Evolutionary conservation across 2,113 vertebrate species (phyloP), one percentile per base, ranked within the genome.

Genomic region (Dolichotis patagonum): DNA sequence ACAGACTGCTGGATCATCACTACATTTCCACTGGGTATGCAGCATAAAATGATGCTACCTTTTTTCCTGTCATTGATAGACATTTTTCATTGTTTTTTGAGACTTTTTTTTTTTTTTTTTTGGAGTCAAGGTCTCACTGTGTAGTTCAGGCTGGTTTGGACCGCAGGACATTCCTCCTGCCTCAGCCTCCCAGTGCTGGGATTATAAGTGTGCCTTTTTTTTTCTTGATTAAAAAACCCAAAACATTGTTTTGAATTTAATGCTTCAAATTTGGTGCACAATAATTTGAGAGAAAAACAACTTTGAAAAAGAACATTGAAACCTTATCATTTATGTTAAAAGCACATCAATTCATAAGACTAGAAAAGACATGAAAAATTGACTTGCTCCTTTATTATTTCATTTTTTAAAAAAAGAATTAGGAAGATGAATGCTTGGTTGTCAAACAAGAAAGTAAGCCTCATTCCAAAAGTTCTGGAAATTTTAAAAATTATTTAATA

Each of bases 341-440:
- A 28, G 49, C 7, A 6, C 54, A 49, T 85, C 41, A 88, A 46
- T 85, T 89, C n/a, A 4, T 38, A 82, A 65, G 7, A 78, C 67
- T 85, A 43, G 28, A 83, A 83, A 83, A 89, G 30, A 82, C 43
- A 46, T 73, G 35, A 84, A 87, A 91, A 87, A 3, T 91, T 80
- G 20, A 20, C 49, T 38, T 82, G 56, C 60, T 82, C 81, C 32
- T 30, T 17, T 60, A 56, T 49, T 58, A 65, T 75, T 60, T 92
- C 35, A 49, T 46, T 94, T 82, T 95, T 75, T 32, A 46, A 69
- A 73, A 95, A 60, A 73, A 95, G 24, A 88, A 83, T 56, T 26
- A 56, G 35, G 81, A 75, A 65, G 17, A 82, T 58, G 22, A 85
- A n/a, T 67, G 38, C 9, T 4, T 65, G 67, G 17, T 56, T n/a